Evolutionary conservation across 2,797 vertebrate genomes (phyloP).

Genomic region (Tenualosa ilisha): DNA sequence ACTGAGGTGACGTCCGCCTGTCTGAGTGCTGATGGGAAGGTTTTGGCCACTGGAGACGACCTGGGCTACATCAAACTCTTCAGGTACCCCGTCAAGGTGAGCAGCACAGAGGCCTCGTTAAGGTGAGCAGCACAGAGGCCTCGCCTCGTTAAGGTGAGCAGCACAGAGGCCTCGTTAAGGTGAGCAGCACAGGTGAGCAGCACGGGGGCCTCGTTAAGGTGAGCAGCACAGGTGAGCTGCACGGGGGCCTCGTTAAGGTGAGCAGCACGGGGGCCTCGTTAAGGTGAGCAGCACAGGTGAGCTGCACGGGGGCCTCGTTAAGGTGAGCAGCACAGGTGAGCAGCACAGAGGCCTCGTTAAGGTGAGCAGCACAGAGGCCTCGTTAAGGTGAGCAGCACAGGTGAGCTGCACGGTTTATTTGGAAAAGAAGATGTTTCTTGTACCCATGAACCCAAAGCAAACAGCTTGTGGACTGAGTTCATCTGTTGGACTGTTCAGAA

Average conservation of each 20-base stretch:
- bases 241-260: neutral
- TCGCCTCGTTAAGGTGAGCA: neutral
- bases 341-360: neutral
- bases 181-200: neutral
- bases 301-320: no score
- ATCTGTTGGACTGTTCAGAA: no score
- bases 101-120: constrained; percentile 31
- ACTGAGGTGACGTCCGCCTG: constrained; percentile 90
- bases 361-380: neutral
- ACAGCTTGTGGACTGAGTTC: no score
- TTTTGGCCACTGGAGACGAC: constrained; percentile 95
- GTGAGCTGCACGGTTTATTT: no score
- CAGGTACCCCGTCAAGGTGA: constrained; percentile 92
- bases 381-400: neutral
- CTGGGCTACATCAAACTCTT: constrained; percentile 98
- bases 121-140: neutral
- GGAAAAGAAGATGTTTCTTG: no score
- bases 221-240: neutral
- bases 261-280: neutral
- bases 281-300: neutral
- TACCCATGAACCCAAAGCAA: no score
- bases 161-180: neutral
- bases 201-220: neutral
- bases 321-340: no score
- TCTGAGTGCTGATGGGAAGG: constrained; percentile 87